These are phyloP conservation scores for Thera britannica DNA, from an alignment of 2,888 invertebrate species.

Conservation along the genomic window DNA sequence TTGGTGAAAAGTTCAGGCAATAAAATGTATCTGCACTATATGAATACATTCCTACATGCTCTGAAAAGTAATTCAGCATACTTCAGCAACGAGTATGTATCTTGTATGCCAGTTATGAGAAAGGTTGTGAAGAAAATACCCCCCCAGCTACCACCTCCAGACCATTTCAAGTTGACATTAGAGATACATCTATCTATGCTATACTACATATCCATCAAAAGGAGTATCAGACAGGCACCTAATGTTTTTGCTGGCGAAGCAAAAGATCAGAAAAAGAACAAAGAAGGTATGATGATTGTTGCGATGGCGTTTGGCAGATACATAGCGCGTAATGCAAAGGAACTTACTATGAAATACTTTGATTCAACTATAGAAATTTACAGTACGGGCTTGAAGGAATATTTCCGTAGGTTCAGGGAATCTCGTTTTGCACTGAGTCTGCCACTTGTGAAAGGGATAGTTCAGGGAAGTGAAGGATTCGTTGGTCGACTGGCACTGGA, in stretches of 20 bases:
- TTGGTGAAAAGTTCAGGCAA: neutral
- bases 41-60: conserved; percentile 2
- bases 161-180: neutral
- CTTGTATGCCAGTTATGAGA: neutral
- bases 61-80: conserved; percentile 8
- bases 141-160: neutral
- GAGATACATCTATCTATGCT: conserved; percentile 9
- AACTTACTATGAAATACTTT: neutral
- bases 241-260: conserved; percentile 7
- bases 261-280: conserved; percentile 11
- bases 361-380: conserved; percentile 1
- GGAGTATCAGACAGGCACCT: neutral
- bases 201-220: conserved; percentile 4
- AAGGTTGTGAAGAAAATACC: neutral
- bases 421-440: conserved; percentile 3
- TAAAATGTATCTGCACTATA: neutral
- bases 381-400: neutral
- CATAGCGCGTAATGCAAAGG: conserved; percentile 4
- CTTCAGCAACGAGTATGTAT: conserved; percentile 11
- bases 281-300: conserved; percentile 9
- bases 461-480: conserved; percentile 5
- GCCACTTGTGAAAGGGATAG: conserved; percentile 4
- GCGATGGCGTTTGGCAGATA: neutral
- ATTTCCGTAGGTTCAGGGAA: conserved; percentile 8
- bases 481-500: conserved; percentile 4